A percentile compares a stretch with the other conserved stretches of the same genome.
phyloP scores from a whole-genome alignment of 2,888 invertebrate genomes.

The Nesidiocoris tenuis region DNA sequence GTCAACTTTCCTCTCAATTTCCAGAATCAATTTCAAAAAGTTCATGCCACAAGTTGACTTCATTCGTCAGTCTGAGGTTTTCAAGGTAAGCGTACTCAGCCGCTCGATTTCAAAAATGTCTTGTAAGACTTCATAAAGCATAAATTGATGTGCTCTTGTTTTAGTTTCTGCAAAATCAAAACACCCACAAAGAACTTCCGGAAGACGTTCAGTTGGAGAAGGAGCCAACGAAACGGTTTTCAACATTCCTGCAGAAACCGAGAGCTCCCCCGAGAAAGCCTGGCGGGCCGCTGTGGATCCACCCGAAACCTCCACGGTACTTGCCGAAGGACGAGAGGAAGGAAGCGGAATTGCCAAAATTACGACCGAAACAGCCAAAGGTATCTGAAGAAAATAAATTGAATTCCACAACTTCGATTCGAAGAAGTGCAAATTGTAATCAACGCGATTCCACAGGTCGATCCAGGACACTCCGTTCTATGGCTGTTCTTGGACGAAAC shows the following conservation, averaged over 20 bases:
- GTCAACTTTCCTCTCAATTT: too few species aligned
- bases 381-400: too few species aligned
- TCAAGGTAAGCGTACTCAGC: constrained; percentile 58
- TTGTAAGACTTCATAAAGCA: too few species aligned
- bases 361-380: constrained; percentile 15
- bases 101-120: too few species aligned
- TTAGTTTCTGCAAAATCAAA: constrained; percentile 61
- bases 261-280: constrained; percentile 62
- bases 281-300: constrained; percentile 41
- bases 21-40: constrained; percentile 69
- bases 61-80: constrained; percentile 67
- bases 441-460: constrained; percentile 27
- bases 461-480: constrained; percentile 46
- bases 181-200: constrained; percentile 58
- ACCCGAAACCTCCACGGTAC: constrained; percentile 45
- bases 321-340: constrained; percentile 40
- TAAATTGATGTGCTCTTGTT: not conserved
- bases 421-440: too few species aligned
- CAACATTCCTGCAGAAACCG: constrained; percentile 75
- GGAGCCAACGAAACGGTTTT: constrained; percentile 62
- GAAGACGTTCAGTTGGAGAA: constrained; percentile 56
- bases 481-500: constrained; percentile 46
- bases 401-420: too few species aligned
- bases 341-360: constrained; percentile 40
- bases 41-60: constrained; percentile 65